These are phyloP conservation scores for Triplophysa siluroides DNA, from an alignment of 2,113 vertebrate genomes.

Conservation along the genomic window DNA sequence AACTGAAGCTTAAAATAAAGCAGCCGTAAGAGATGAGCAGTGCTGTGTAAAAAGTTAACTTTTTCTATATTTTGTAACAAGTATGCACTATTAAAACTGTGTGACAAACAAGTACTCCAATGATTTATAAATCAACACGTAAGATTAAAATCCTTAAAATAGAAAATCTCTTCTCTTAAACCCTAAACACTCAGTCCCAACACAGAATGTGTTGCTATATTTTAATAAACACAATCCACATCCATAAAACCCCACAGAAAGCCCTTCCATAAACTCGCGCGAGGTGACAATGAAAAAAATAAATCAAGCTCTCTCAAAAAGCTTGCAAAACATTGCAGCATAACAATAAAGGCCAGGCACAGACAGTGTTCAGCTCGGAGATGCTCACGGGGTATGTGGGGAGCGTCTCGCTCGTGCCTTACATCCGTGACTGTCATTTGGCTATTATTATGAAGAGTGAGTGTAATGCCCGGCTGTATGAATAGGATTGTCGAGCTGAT, in stretches of 20 bases:
- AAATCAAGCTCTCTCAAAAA: conserved; percentile 33
- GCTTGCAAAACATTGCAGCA: background rate
- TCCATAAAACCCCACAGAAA: conserved; percentile 15
- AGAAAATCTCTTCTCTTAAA: background rate
- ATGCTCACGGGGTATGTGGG: conserved; percentile 28
- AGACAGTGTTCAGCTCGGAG: conserved; percentile 22
- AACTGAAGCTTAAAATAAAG: conserved; percentile 4
- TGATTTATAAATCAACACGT: background rate
- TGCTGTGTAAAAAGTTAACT: conserved; percentile 27
- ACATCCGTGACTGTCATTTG: conserved; percentile 80
- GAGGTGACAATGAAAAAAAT: conserved; percentile 22
- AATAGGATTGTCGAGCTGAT: conserved; percentile 96
- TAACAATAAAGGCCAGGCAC: conserved; percentile 8
- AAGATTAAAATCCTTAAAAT: background rate
- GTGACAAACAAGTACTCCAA: conserved; percentile 13
- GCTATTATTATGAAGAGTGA: conserved; percentile 91
- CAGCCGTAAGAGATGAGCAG: background rate
- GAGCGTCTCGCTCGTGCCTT: conserved; percentile 55
- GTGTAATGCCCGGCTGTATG: conserved; percentile 89
- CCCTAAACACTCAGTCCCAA: background rate
- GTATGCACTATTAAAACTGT: background rate
- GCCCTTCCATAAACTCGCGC: background rate
- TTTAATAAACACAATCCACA: conserved; percentile 18
- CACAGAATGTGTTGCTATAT: background rate
- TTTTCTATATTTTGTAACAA: conserved; percentile 4